Conservation (phyloP, 2,113 vertebrate species). For the Panthera uncia region DNA sequence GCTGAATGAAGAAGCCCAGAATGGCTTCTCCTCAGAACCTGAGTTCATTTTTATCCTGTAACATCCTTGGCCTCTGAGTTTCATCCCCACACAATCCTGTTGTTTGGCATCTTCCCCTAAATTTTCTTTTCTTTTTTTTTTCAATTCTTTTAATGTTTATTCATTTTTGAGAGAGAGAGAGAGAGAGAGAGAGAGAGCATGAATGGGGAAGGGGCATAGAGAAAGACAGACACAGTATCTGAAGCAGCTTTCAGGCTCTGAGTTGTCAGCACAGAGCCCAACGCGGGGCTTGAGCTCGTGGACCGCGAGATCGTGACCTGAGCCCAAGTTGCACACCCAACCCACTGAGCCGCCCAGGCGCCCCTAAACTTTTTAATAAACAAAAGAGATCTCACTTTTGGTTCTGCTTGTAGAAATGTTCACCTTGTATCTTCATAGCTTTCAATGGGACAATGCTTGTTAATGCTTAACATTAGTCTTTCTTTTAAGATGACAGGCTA, state of each 20-base stretch:
- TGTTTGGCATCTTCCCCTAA: not conserved
- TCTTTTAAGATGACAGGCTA: not conserved
- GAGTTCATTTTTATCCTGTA: not conserved
- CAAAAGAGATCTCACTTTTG: not conserved
- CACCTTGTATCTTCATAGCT: not conserved
- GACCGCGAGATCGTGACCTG: too few species aligned
- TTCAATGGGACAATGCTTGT: not conserved
- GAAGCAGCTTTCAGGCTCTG: too few species aligned
- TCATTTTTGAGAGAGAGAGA: too few species aligned
- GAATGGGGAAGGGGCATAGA: too few species aligned
- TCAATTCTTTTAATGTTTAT: too few species aligned
- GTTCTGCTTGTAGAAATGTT: not conserved
- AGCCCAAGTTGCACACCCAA: too few species aligned
- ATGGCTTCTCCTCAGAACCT: not conserved
- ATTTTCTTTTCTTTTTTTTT: not conserved
- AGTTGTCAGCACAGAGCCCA: too few species aligned
- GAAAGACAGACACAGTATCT: too few species aligned
- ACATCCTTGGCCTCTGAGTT: not conserved
- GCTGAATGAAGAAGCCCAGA: not conserved
- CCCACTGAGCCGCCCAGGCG: too few species aligned
- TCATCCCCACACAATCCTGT: not conserved
- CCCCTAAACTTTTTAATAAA: not conserved
- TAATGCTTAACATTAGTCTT: not conserved
- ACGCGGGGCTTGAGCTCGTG: too few species aligned
- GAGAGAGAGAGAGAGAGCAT: too few species aligned